A percentile compares a stretch with the other conserved stretches of the same genome.
Evolutionary conservation across 2,113 vertebrate species (phyloP).

Genomic region (Shinisaurus crocodilurus): DNA sequence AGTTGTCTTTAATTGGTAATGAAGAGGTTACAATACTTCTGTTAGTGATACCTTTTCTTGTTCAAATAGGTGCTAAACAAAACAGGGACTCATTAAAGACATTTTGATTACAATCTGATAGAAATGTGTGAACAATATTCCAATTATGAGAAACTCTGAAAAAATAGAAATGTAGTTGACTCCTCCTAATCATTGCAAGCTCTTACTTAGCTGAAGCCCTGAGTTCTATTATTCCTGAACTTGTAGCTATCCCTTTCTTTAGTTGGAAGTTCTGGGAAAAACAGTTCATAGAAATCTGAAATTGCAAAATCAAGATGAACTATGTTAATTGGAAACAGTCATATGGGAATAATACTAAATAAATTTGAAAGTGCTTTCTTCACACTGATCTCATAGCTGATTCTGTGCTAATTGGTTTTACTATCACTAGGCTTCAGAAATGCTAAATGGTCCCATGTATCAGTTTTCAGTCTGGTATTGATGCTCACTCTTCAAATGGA

Average conservation of each 20-base stretch:
- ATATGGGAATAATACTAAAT: not conserved
- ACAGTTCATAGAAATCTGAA: not conserved
- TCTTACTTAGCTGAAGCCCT: not conserved
- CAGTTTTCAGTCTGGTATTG: not conserved
- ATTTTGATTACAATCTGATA: not conserved
- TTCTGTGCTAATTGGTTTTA: constrained; percentile 13
- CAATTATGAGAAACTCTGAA: not conserved
- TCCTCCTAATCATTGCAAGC: not conserved
- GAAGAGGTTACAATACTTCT: not conserved
- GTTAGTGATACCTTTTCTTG: not conserved
- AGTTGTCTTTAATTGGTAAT: not conserved
- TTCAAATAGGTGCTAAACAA: not conserved
- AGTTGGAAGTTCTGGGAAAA: not conserved
- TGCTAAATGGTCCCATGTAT: not conserved
- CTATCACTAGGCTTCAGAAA: not conserved
- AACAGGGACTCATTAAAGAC: no score
- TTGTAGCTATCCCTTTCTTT: not conserved
- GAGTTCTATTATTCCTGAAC: not conserved
- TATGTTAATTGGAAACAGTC: not conserved
- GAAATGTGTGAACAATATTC: not conserved
- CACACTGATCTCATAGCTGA: not conserved
- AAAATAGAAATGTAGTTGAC: not conserved
- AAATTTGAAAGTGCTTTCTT: not conserved
- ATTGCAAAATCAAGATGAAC: not conserved
- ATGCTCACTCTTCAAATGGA: not conserved